A percentile compares a stretch with the other conserved stretches of the same genome.
Evolutionary conservation across 2,113 vertebrate species (phyloP).

Genomic region (Ceyx margarethae): DNA sequence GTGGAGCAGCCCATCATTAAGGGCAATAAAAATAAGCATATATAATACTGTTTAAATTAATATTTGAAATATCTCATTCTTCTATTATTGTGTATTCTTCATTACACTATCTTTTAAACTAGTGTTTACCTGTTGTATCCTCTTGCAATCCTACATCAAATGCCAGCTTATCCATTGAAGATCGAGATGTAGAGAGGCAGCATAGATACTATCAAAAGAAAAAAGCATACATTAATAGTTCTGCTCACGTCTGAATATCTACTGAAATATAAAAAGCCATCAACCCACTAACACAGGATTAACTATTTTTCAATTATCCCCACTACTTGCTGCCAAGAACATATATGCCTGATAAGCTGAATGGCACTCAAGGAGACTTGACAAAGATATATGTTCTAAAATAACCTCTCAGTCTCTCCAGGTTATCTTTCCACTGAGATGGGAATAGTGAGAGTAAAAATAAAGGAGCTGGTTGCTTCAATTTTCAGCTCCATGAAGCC

Average conservation of each 20-base stretch:
- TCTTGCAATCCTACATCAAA: conserved; percentile 96
- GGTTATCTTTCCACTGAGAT: not conserved
- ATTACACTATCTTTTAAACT: not conserved
- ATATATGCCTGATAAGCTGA: not conserved
- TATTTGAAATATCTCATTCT: not conserved
- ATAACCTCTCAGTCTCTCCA: not conserved
- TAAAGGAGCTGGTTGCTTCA: not conserved
- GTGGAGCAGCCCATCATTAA: not conserved
- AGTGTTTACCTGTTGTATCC: conserved; percentile 85
- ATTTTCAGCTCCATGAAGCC: not conserved
- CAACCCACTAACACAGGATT: not conserved
- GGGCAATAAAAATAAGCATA: not conserved
- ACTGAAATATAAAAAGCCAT: not conserved
- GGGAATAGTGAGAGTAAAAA: not conserved
- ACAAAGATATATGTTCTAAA: not conserved
- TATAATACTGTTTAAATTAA: not conserved
- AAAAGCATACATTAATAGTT: not conserved
- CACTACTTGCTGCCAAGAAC: not conserved
- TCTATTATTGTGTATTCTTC: not conserved
- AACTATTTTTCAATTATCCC: not conserved
- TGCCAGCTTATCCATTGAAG: conserved; percentile 94
- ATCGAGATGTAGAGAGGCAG: conserved; percentile 92
- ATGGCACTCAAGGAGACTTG: not conserved
- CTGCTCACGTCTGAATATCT: not conserved
- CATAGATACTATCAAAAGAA: conserved; percentile 85